Base-by-base conservation (phyloP, 2,797 vertebrate genomes). In the Xenentodon cancila region DNA sequence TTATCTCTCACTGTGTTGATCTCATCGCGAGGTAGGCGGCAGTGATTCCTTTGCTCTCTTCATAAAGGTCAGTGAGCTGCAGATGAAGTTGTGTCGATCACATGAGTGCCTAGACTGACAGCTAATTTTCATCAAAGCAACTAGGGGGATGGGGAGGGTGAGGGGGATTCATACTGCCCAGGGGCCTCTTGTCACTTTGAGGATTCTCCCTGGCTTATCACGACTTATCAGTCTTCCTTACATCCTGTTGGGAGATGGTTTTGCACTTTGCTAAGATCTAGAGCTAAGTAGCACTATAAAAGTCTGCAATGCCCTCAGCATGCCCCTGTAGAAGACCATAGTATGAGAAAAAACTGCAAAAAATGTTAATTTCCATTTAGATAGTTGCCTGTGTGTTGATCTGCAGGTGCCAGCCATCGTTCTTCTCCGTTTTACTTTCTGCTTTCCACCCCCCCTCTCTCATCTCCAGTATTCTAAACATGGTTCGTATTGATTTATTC, bases 1-100 rank as follows among this genome's bases (percentile, higher is more conserved):
- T 80, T 74, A 77, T 86, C 77, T 82, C 75, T 69, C 32, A 37
- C 64, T 19, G 65, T 58, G 73, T 84, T 79, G 81, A 85, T 85
- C 64, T 80, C 69, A 7, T 52, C 5, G 57, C 48, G 53, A 79
- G 71, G 80, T 77, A 79, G 81, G 75, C 56, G 56, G 63, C 70
- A 43, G 42, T 72, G 78, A 57, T 75, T 84, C 65, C 66, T 46
- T 68, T 54, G 73, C 76, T 79, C 66, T 64, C 72, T 68, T 59
- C 25, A 55, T 60, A 91, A 93, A 93, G 92, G 92, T 93, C 91
- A 92, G 79, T 32, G 78, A 84, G 76, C 82, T 55, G 61, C 40
- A 54, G 75, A 88, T 88, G 82, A 87, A 87, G 83, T 73, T 77
- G 78, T 86, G 89, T 81, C 72, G 54, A 88, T 91, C 87, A 79